These are phyloP conservation scores for Galaxea fascicularis DNA, from an alignment of 92 coral and sea anemone genomes.

Conservation along the genomic window DNA sequence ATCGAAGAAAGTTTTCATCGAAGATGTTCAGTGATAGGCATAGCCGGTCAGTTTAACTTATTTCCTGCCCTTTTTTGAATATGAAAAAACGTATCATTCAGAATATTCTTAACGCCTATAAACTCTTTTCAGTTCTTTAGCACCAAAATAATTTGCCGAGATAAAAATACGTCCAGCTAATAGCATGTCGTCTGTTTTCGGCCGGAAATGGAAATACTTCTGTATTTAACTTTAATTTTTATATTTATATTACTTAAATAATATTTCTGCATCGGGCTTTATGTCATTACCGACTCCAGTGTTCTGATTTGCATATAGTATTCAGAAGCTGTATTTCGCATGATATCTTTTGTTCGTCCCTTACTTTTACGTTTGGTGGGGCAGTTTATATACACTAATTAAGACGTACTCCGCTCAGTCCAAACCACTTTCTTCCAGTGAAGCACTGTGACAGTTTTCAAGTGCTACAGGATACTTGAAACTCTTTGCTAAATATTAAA, in stretches of 20 bases:
- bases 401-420: neutral
- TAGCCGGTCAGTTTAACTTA: no score
- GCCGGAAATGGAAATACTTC: neutral
- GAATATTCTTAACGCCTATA: neutral
- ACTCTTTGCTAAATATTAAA: neutral
- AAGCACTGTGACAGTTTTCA: neutral
- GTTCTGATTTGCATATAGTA: neutral
- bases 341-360: no score
- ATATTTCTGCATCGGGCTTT: neutral
- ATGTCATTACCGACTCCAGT: neutral
- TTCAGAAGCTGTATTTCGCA: no score
- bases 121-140: neutral
- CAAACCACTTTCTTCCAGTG: neutral
- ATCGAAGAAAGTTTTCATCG: neutral
- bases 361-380: neutral
- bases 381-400: neutral
- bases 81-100: neutral
- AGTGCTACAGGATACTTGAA: neutral
- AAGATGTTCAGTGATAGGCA: neutral
- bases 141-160: neutral
- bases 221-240: neutral
- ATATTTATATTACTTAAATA: neutral
- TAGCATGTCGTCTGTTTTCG: neutral
- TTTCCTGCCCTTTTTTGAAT: neutral
- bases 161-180: neutral